Conservation (phyloP, 2,888 invertebrate genomes). For the Diplolepis rosae region DNA sequence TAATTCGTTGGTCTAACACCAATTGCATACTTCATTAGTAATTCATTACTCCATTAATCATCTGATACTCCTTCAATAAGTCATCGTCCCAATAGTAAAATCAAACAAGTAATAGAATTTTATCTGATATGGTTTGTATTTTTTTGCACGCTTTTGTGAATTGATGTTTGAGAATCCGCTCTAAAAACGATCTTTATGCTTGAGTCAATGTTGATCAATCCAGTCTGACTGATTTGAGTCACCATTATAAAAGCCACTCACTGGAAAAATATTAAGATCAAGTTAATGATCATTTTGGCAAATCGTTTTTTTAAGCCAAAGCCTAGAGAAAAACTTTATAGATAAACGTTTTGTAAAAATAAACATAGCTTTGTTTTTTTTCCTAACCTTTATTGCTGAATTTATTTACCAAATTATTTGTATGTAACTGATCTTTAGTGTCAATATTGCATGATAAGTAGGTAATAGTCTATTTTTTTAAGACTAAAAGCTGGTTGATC, state of each 20-base stretch:
- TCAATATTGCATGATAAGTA: not conserved
- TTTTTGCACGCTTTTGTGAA: not conserved
- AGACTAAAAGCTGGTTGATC: no score
- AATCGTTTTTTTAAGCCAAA: not conserved
- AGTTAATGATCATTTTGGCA: not conserved
- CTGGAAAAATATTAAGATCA: not conserved
- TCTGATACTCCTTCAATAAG: no score
- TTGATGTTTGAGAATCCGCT: not conserved
- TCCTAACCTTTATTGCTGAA: not conserved
- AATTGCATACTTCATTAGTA: no score
- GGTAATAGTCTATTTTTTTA: not conserved
- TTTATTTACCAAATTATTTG: not conserved
- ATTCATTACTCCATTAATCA: no score
- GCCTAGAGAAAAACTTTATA: not conserved
- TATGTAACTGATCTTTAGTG: not conserved
- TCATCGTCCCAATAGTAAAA: no score
- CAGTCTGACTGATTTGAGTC: constrained; percentile 28
- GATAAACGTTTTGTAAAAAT: not conserved
- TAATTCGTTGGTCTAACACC: no score
- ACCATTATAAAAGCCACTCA: not conserved
- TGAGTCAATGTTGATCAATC: constrained; percentile 19
- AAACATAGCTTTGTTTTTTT: not conserved
- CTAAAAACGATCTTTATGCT: constrained; percentile 14
- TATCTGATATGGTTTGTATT: no score
- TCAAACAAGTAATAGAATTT: no score